These are phyloP conservation scores for Atta texana DNA, from an alignment of 1,140 invertebrate genomes.

Conservation along the genomic window DNA sequence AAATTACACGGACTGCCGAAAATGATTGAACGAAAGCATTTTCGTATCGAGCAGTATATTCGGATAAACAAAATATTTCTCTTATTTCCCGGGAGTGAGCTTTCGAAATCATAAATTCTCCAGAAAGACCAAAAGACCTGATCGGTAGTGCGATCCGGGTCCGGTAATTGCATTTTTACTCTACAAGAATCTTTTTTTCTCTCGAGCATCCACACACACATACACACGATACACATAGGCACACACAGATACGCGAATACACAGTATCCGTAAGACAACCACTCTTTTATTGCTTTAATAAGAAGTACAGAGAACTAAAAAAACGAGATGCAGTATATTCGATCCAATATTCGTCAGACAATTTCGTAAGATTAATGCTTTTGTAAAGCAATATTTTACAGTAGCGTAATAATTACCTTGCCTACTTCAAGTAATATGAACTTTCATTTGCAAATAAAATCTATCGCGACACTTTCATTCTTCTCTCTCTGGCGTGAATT, in stretches of 20 bases:
- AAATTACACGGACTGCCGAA: constrained; percentile 7
- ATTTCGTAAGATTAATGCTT: constrained; percentile 4
- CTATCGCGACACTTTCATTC: background rate
- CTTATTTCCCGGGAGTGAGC: background rate
- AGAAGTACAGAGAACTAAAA: background rate
- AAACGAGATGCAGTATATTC: background rate
- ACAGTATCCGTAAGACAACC: background rate
- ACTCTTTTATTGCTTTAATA: constrained; percentile 42
- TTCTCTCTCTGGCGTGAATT: constrained; percentile 5
- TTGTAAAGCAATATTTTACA: background rate
- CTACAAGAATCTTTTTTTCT: constrained; percentile 45
- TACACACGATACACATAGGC: background rate
- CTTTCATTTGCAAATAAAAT: constrained; percentile 2
- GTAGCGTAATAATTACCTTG: background rate
- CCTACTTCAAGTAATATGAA: constrained; percentile 6
- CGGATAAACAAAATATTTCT: constrained; percentile 46
- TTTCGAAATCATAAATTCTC: constrained; percentile 58
- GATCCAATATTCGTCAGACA: constrained; percentile 14
- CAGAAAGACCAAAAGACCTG: constrained; percentile 30
- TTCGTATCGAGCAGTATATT: background rate
- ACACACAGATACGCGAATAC: background rate
- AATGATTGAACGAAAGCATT: background rate
- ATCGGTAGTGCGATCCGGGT: constrained; percentile 28
- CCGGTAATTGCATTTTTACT: constrained; percentile 65
- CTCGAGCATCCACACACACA: background rate